A percentile compares a stretch with the other conserved stretches of the same genome.
phyloP scores from a whole-genome alignment of 2,113 vertebrate species.

The Phodopus roborovskii region DNA sequence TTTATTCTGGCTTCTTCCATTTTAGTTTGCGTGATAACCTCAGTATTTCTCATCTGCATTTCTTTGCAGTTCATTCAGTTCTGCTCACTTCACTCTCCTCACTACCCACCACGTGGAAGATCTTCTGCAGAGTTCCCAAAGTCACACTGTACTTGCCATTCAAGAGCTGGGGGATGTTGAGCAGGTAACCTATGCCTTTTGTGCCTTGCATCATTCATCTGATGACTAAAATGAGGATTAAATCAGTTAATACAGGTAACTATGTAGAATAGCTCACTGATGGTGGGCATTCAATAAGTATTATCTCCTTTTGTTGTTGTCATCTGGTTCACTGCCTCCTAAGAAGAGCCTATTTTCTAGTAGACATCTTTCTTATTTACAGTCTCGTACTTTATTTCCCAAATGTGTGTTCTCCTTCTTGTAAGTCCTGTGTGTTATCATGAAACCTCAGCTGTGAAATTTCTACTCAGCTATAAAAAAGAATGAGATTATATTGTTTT shows the following conservation, averaged over 20 bases:
- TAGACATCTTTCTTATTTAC: neutral
- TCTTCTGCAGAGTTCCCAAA: conserved; percentile 1
- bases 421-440: neutral
- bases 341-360: neutral
- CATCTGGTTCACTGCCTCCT: neutral
- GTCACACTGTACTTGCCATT: neutral
- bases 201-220: neutral
- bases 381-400: neutral
- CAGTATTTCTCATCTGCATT: neutral
- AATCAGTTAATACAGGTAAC: neutral
- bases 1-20: neutral
- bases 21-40: neutral
- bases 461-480: neutral
- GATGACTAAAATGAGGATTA: neutral
- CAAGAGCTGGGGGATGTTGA: neutral
- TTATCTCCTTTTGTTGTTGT: neutral
- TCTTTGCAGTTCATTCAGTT: neutral
- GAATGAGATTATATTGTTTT: neutral
- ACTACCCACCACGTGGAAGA: neutral
- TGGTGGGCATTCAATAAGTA: neutral
- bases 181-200: neutral
- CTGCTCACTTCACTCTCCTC: neutral
- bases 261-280: neutral
- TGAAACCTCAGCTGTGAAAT: neutral
- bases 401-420: neutral